Evolutionary conservation across 2,113 vertebrate genomes (phyloP).

Genomic region (cattle (Bos taurus)): ARS-UCD2.0 NC_037352.1:17488001-17488500

Average conservation of each 20-base stretch:
- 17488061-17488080: constrained; percentile 98
- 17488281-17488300: constrained; percentile 85
- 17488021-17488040: constrained; percentile 82
- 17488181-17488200: constrained; percentile 93
- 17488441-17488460: constrained; percentile 91
- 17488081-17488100: constrained; percentile 92
- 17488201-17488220: constrained; percentile 93
- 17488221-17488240: constrained; percentile 94
- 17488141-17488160: constrained; percentile 95
- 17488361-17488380: constrained; percentile 91
- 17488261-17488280: constrained; percentile 89
- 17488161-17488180: constrained; percentile 90
- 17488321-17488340: constrained; percentile 92
- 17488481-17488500: constrained; percentile 91
- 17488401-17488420: constrained; percentile 88
- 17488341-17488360: constrained; percentile 88
- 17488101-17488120: constrained; percentile 96
- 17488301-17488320: constrained; percentile 97
- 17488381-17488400: constrained; percentile 93
- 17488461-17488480: constrained; percentile 92
- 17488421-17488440: constrained; percentile 85
- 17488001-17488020: fast-evolving
- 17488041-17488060: constrained; percentile 92
- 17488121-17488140: constrained; percentile 94
- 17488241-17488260: constrained; percentile 92